Base-by-base conservation (phyloP, 2,113 vertebrate genomes). In the Pristiophorus japonicus region DNA sequence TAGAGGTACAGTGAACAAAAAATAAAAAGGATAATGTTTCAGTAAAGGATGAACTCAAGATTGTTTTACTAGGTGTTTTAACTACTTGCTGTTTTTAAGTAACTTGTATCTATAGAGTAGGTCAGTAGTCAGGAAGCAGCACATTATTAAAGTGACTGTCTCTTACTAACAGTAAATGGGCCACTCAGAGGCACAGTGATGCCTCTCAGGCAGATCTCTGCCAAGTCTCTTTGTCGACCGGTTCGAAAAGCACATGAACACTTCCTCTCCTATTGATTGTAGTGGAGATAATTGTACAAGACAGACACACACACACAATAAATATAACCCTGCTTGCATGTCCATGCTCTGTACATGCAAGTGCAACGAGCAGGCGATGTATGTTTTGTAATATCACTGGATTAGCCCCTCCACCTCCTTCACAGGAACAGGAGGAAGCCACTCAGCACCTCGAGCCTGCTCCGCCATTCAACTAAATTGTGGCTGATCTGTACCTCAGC, bases 31-130 rank as follows among this genome's bases (percentile, higher is more conserved):
- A 96, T 96, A 96, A 97, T 95, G 96, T 97, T 97, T 97, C 97
- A 96, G 97, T 97, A 97, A 96, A 96, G 97, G 97, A 97, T 97
- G 97, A 97, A 96, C 38, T 94, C 97, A 96, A 62, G 97, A 97
- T 97, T 96, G 97, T 98, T 98, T 97, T 97, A 97, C 97, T 97
- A 96, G 96, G 97, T 98, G 98, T 98, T 98, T 97, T 97, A 97
- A 97, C 97, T 97, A 98, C 97, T 98, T 97, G 97, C 97, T 97
- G 97, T 98, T 98, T 98, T 97, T 97, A 97, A 96, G 98, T 98
- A 98, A 97, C 97, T 97, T 98, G 98, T 99, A 98, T 98, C 97
- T 97, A 98, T 99, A 98, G 98, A 97, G 97, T 97, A 98, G 96
- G 98, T 98, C 98, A 98, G 97, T 98, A 97, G 97, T 97, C 96